Evolutionary conservation across 2,797 vertebrate genomes (phyloP).

Genomic region (Acridotheres tristis): DNA sequence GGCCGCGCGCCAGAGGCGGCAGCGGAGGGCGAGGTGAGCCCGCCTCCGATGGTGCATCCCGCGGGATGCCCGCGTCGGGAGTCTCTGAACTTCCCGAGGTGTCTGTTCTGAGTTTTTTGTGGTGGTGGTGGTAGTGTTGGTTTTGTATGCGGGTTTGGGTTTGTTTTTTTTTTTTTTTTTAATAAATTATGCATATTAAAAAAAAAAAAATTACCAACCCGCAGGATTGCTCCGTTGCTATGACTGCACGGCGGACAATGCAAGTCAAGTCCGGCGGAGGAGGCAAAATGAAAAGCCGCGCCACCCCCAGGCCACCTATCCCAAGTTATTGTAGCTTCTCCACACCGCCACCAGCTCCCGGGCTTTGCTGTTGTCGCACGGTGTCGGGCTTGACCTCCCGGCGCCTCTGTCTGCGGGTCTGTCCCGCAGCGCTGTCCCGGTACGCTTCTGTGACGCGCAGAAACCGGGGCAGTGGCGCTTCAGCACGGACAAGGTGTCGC

Average conservation of each 20-base stretch:
- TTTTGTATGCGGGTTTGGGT: too few species aligned
- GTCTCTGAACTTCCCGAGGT: too few species aligned
- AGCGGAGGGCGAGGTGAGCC: neutral
- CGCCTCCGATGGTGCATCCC: neutral
- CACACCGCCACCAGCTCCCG: slow-evolving; percentile 28
- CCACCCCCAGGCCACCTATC: neutral
- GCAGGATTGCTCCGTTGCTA: neutral
- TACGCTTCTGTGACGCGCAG: neutral
- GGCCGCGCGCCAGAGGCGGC: too few species aligned
- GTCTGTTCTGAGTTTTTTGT: neutral
- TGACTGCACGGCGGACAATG: neutral
- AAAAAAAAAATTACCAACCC: neutral
- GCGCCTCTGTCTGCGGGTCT: neutral
- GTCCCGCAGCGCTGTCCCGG: neutral
- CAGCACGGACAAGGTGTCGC: neutral
- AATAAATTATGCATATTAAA: neutral
- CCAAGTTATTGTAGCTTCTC: slow-evolving; percentile 39
- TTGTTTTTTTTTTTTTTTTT: neutral
- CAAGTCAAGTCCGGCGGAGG: neutral
- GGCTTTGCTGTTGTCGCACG: neutral
- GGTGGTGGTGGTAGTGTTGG: neutral
- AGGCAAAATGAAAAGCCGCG: neutral
- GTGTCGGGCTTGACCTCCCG: neutral
- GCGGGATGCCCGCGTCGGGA: neutral
- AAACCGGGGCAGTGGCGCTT: neutral